These are phyloP conservation scores for Pterostichus madidus DNA, from an alignment of 2,888 invertebrate species.

Conservation along the genomic window DNA sequence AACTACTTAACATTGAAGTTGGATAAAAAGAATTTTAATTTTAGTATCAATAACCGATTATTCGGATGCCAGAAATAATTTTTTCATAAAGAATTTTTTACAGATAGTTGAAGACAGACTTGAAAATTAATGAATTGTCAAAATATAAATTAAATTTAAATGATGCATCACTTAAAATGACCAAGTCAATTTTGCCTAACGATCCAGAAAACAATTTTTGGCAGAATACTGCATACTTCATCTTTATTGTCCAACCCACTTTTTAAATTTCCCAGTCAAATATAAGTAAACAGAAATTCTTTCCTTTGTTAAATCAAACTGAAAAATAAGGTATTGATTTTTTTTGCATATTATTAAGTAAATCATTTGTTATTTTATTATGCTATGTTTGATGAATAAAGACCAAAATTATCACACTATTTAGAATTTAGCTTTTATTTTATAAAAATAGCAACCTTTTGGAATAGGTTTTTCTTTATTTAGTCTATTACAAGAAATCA, in stretches of 20 bases:
- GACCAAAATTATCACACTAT: too few relatives aligned
- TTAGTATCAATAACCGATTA: slow-evolving; percentile 42
- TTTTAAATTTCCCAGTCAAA: slow-evolving; percentile 28
- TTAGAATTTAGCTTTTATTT: too few relatives aligned
- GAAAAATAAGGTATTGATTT: background rate
- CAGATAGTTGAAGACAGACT: background rate
- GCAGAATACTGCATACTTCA: slow-evolving; percentile 6
- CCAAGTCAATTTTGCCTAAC: slow-evolving; percentile 43
- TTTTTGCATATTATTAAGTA: too few relatives aligned
- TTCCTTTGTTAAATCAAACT: background rate
- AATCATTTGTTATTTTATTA: too few relatives aligned
- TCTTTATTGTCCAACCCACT: slow-evolving; percentile 27
- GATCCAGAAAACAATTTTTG: slow-evolving; percentile 38
- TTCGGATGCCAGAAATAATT: background rate
- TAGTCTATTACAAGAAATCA: too few relatives aligned
- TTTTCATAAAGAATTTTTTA: background rate
- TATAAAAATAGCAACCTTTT: too few relatives aligned
- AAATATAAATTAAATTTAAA: slow-evolving; percentile 44
- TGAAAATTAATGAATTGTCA: slow-evolving; percentile 47
- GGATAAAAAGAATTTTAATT: slow-evolving; percentile 40
- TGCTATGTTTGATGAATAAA: too few relatives aligned
- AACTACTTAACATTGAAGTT: slow-evolving; percentile 46
- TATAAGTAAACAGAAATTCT: background rate
- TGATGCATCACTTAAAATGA: slow-evolving; percentile 4
- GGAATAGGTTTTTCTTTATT: too few relatives aligned